Base-by-base conservation (phyloP, 35 echinoderm and acorn worm species). In the Holothuria glaberrima region DNA sequence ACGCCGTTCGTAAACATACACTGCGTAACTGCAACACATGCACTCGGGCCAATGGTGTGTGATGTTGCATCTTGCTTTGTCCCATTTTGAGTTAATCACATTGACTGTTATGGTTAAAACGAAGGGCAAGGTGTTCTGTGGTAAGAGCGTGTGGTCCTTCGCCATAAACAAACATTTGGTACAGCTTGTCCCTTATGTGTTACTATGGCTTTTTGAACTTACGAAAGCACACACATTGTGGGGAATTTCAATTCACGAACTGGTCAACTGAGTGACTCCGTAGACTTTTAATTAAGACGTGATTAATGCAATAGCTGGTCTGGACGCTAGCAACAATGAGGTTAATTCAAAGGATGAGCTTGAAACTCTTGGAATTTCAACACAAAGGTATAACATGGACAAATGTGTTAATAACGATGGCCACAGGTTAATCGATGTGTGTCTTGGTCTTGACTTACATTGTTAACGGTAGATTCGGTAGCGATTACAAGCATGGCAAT, bases 401-500 rank as follows among this genome's bases (percentile, higher is more conserved):
- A 60, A 13, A 36, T 31, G 38, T 59, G 72, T 75, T 44, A 90
- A 90, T 38, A 90, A 80, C 56, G 80, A 90, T 80, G 88, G 75
- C 20, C 33, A 9, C 9, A 90, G 58, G 44, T 27, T 90, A 48
- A 62, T 90, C 57, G 72, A 90, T 57, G 35, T 90, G 44, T 90
- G 88, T 31, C 75, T 60, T 46, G 13, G 56, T 38, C 76, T 90
- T 63, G 88, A 80, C 25, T 71, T 88, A 30, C 27, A 52, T 88
- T 71, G 28, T 70, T 6, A 72, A 88, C 50, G 64, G 86, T 71
- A 88, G 86, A 88, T 70, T 68, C 71, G 86, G 86, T 88, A 62
- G 66, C 36, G 86, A 88, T 72, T 44, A 70, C 30, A 70, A 72
- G 16, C 65, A 34, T 78, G 88, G 88, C 7, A 61, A 35, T 90